phyloP scores from a whole-genome alignment of 2,888 invertebrate genomes.

The Acronicta psi region DNA sequence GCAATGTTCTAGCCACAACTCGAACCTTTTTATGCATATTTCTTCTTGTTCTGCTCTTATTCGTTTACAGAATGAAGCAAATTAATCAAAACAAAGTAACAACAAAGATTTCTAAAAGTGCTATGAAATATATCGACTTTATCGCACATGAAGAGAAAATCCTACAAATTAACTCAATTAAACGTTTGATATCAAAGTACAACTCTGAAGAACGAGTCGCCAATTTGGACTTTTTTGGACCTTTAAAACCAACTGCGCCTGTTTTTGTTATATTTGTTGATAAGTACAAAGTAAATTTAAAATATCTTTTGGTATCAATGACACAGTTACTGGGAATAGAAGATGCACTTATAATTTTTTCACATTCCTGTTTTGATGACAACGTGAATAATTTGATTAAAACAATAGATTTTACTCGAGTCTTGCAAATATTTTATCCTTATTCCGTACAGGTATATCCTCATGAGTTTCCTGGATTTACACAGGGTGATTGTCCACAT shows the following conservation, averaged over 20 bases:
- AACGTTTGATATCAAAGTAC: constrained; percentile 25
- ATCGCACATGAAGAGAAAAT: constrained; percentile 4
- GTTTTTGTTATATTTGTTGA: constrained; percentile 68
- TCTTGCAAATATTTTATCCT: constrained; percentile 75
- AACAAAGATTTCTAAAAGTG: constrained; percentile 45
- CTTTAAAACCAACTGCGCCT: constrained; percentile 59
- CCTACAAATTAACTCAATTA: constrained; percentile 22
- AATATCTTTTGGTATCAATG: constrained; percentile 68
- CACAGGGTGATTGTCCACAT: constrained; percentile 61
- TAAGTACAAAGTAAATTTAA: constrained; percentile 60
- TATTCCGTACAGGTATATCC: constrained; percentile 69
- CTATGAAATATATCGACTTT: constrained; percentile 55
- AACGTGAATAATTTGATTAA: constrained; percentile 62
- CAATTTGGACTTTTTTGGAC: constrained; percentile 64
- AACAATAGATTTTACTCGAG: constrained; percentile 71
- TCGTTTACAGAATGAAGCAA: constrained; percentile 32
- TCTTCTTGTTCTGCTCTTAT: constrained; percentile 33
- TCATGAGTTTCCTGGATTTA: constrained; percentile 65
- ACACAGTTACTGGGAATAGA: constrained; percentile 67
- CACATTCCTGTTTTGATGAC: constrained; percentile 69
- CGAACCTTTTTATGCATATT: constrained; percentile 41
- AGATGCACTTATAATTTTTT: constrained; percentile 70
- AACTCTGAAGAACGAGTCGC: constrained; percentile 49
- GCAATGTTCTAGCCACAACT: constrained; percentile 14
- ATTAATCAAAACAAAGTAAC: constrained; percentile 33